Base-by-base conservation (phyloP, 2,113 vertebrate species). In the Gnathochromis pfefferi region DNA sequence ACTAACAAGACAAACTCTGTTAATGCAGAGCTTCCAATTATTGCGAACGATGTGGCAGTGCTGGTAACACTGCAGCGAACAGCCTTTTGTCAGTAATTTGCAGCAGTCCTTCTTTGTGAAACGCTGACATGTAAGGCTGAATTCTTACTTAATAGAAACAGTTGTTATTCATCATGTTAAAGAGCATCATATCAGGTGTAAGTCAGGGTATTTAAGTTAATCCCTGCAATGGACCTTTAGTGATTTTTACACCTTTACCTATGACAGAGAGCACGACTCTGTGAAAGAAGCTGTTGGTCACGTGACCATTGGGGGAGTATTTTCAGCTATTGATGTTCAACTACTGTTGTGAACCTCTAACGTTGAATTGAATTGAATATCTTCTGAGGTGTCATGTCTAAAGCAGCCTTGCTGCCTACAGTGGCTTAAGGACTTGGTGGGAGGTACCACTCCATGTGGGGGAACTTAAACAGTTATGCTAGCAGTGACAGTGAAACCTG, bases 1-100 rank as follows among this genome's bases (percentile, higher is more conserved):
- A 87, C 88, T 96, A 95, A 95, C 85, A 89, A 96, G 90, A 91
- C 92, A 91, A 89, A 91, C 84, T 82, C 86, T 35, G 91, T 94
- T 95, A 94, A 49, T 2, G 26, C 26, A 49, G 42, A 31, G 42
- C 70, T 31, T 78, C 70, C 70, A 78, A 78, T 95, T 95, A 95
- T 87, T 91, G 65, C 19, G 82, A 63, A 40, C 87, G 91, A 85
- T 83, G 55, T 75, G 17, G 35, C 63, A 26, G 68, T 11, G 81
- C 49, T 45, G 82, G 28, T 79, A 91, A 85, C 68, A 79, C 21
- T 23, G 49, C 68, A 68, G 63, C 13, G n/a, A 89, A 5, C 16
- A 49, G 42, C 0, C 26, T 49, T 49, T 19, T 19, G 42, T 78
- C 26, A 49, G 42, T 78, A 78, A 49, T 78, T 49, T 31, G 70